Evolutionary conservation across 2,113 vertebrate species (phyloP).

Genomic region (Heliornis fulica): DNA sequence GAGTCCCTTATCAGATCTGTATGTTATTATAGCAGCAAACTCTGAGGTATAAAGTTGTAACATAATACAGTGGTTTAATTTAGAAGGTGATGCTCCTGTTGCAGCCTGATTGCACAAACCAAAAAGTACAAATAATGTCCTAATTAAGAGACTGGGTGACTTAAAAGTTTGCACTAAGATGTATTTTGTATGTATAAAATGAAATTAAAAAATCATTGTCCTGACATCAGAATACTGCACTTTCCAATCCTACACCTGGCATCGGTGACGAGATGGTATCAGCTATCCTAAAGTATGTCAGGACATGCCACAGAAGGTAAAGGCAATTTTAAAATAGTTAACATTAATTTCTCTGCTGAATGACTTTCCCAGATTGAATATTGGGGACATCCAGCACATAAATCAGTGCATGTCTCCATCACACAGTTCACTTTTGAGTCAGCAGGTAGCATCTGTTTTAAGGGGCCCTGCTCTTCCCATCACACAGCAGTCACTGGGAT

Average conservation of each 20-base stretch:
- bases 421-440: neutral
- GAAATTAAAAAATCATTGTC: neutral
- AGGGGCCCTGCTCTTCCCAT: neutral
- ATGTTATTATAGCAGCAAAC: neutral
- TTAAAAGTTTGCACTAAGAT: neutral
- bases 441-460: neutral
- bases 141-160: neutral
- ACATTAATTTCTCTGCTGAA: constrained; percentile 21
- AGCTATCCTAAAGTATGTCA: constrained; percentile 52
- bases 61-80: neutral
- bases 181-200: neutral
- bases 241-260: neutral
- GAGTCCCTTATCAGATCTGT: neutral
- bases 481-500: neutral
- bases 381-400: constrained; percentile 24
- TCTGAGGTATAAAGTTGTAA: neutral
- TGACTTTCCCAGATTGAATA: constrained; percentile 38
- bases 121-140: neutral
- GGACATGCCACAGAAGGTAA: constrained; percentile 53
- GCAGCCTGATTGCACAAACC: neutral
- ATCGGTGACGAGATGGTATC: neutral
- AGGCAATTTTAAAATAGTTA: constrained; percentile 57
- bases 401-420: neutral
- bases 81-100: neutral
- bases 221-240: neutral